Evolutionary conservation across 2,113 vertebrate species (phyloP), one percentile per base, ranked within the genome.

Genomic region (Varanus komodoensis): DNA sequence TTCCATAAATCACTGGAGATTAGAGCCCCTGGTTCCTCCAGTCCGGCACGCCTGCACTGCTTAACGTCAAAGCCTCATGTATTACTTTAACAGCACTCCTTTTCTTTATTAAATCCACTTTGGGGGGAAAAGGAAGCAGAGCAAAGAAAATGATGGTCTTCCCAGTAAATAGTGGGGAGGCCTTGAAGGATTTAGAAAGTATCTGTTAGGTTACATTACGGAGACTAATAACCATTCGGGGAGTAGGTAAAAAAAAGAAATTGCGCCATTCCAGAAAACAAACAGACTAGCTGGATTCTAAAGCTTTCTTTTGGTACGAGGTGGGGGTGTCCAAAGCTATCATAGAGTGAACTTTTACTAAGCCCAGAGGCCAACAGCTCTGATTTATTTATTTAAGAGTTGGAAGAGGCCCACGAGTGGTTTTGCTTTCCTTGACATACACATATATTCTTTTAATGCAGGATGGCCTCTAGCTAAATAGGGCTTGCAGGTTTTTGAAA

Each of bases 1-100:
- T 97, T 97, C 98, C 97, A 99, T 99, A 99, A 99, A 99, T 99
- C 99, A 99, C 98, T 94, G 97, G 98, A 99, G 99, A 99, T 99
- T 99, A 99, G 98, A 99, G 98, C 98, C 98, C 98, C 98, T 97
- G 97, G 38, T 98, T 98, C 97, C 97, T 98, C 97, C 97, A 96
- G 97, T 98, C 98, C 97, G 93, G 96, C 96, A 97, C 97, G 97
- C 97, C 97, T 98, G 97, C 97, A 89, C 99, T 99, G 99, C 98
- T 99, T 98, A 98, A 98, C 98, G 98, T 99, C 99, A 99, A 97
- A 98, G 97, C 97, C 97, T 98, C 97, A 98, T 96, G 97, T 98
- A 98, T 98, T 98, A 97, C 97, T 98, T 98, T 98, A 98, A 98
- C 98, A 98, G 98, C 97, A 96, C 97, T 98, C 97, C 97, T 97